A percentile compares a stretch with the other conserved stretches of the same genome.
Evolutionary conservation across 2,888 invertebrate species (phyloP).

Genomic region (Hydriomena furcata): DNA sequence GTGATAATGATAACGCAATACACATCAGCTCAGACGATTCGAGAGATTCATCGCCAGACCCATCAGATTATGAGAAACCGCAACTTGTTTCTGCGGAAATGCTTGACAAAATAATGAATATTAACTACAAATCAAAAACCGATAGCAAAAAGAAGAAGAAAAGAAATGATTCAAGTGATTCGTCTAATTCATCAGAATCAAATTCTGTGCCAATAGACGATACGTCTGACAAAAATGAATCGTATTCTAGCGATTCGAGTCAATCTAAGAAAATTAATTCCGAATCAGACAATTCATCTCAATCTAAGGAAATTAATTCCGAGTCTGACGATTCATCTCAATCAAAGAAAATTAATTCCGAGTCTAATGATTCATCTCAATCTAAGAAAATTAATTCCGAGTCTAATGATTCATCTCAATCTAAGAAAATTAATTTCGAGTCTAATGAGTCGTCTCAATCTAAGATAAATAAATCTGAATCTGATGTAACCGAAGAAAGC

Average conservation of each 20-base stretch:
- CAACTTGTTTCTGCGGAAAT: neutral
- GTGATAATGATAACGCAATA: constrained; percentile 4
- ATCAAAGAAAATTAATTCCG: neutral
- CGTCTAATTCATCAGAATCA: too few relatives aligned
- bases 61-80: neutral
- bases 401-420: constrained; percentile 1
- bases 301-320: neutral
- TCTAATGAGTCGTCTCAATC: neutral
- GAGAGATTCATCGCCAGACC: neutral
- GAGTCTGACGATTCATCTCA: neutral
- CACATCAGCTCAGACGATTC: constrained; percentile 2
- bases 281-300: neutral
- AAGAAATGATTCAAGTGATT: too few relatives aligned
- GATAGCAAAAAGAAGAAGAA: too few relatives aligned
- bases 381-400: neutral
- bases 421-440: too few relatives aligned
- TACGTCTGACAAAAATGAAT: too few relatives aligned
- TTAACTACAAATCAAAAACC: neutral
- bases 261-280: neutral
- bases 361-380: neutral
- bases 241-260: neutral
- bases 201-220: too few relatives aligned
- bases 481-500: neutral
- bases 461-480: neutral
- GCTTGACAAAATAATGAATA: constrained; percentile 7